These are phyloP conservation scores for Scytalopus superciliaris DNA, from an alignment of 2,113 vertebrate genomes.

Conservation along the genomic window DNA sequence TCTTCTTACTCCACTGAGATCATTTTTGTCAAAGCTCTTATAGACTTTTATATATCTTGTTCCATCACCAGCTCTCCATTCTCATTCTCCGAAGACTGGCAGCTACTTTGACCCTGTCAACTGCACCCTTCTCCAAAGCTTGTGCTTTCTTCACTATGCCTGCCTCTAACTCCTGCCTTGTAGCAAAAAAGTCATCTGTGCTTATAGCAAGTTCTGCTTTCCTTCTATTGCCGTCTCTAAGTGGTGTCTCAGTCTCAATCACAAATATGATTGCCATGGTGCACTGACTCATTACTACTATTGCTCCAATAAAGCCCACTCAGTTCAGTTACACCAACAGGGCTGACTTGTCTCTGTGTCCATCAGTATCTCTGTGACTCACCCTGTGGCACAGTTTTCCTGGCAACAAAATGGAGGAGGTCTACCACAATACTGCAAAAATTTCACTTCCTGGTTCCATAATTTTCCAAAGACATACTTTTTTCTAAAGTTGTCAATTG, in stretches of 20 bases:
- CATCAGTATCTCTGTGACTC: rapidly evolving
- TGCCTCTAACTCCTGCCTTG: background rate
- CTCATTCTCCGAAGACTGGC: background rate
- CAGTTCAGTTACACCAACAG: background rate
- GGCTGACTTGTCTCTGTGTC: background rate
- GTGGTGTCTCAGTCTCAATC: background rate
- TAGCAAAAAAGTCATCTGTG: background rate
- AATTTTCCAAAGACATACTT: background rate
- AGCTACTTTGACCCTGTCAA: background rate
- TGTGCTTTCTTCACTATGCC: background rate
- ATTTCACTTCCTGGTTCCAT: background rate
- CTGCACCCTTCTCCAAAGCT: background rate
- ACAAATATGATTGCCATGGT: background rate
- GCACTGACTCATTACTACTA: background rate
- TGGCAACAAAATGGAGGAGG: background rate
- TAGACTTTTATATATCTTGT: background rate
- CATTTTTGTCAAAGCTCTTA: background rate
- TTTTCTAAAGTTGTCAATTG: background rate
- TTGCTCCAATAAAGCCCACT: background rate
- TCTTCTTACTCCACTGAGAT: background rate
- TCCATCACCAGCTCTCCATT: background rate
- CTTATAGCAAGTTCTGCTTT: background rate
- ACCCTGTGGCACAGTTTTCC: background rate
- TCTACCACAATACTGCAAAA: background rate
- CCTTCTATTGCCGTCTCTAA: background rate